Conservation (phyloP, 2,888 invertebrate species). For the Stenotaenia linearis region DNA sequence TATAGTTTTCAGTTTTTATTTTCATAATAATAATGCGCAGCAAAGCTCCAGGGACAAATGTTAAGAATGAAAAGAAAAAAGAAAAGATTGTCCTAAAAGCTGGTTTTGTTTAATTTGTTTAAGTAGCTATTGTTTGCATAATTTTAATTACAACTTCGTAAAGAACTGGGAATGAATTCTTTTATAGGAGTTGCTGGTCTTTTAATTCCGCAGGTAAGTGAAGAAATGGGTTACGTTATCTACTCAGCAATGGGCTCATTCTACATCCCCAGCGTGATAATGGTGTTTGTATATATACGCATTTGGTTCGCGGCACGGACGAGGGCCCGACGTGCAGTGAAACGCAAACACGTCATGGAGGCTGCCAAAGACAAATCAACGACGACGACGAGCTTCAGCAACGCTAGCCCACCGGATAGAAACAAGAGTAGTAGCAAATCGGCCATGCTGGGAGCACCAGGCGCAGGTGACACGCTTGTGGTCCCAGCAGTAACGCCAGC, state of each 20-base stretch:
- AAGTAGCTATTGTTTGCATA: neutral
- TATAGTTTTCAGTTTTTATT: no score
- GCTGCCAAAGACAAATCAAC: constrained; percentile 41
- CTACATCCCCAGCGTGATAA: constrained; percentile 98
- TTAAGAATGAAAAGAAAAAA: neutral
- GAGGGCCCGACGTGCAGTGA: constrained; percentile 72
- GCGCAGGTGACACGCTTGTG: constrained; percentile 44
- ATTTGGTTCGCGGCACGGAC: constrained; percentile 96
- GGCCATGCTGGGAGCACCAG: constrained; percentile 52
- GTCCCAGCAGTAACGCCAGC: constrained; percentile 31
- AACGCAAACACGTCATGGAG: constrained; percentile 39
- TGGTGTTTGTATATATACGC: constrained; percentile 99
- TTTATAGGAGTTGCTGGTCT: constrained; percentile 22
- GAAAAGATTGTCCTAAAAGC: neutral
- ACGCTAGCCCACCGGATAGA: constrained; percentile 39
- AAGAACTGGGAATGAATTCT: neutral
- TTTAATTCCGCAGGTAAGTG: constrained; percentile 69
- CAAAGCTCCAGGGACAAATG: neutral
- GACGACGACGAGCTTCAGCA: constrained; percentile 42
- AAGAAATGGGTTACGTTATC: constrained; percentile 94
- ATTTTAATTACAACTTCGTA: neutral
- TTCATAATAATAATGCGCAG: neutral
- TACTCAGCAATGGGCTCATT: constrained; percentile 98
- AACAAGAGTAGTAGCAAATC: constrained; percentile 34
- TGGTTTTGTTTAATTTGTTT: neutral